Evolutionary conservation across 2,113 vertebrate genomes (phyloP).

Genomic region (Piaya cayana): DNA sequence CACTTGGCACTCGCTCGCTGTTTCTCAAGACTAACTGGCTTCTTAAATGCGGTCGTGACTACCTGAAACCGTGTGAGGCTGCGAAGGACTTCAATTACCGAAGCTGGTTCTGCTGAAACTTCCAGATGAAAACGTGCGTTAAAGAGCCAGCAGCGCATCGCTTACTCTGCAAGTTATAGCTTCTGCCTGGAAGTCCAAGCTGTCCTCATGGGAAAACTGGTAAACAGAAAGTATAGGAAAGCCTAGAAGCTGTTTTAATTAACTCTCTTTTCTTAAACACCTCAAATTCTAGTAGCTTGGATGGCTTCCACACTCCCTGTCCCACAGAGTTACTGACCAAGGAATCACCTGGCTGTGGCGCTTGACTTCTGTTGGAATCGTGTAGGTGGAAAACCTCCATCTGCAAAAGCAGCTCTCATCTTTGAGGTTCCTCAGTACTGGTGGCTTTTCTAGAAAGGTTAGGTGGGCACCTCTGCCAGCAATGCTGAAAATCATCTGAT

Average conservation of each 20-base stretch:
- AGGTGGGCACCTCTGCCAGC: background rate
- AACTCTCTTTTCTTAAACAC: background rate
- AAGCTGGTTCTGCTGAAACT: background rate
- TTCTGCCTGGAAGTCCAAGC: background rate
- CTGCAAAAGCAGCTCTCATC: background rate
- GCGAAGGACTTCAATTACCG: background rate
- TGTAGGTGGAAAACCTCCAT: background rate
- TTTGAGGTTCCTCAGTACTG: background rate
- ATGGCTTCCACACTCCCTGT: background rate
- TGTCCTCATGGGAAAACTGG: fast-evolving
- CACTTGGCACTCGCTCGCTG: background rate
- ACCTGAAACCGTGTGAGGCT: background rate
- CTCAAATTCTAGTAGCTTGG: background rate
- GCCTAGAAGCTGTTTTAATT: background rate
- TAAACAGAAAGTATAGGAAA: background rate
- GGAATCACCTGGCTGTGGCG: background rate
- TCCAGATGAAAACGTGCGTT: background rate
- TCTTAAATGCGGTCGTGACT: background rate
- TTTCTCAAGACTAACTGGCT: background rate
- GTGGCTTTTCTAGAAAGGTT: background rate
- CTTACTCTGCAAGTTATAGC: background rate
- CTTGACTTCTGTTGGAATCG: background rate
- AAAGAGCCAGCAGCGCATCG: background rate
- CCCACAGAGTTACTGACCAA: background rate
- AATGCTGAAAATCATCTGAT: background rate